Conservation (phyloP, 2,888 invertebrate genomes). For the Desoria tigrina region DNA sequence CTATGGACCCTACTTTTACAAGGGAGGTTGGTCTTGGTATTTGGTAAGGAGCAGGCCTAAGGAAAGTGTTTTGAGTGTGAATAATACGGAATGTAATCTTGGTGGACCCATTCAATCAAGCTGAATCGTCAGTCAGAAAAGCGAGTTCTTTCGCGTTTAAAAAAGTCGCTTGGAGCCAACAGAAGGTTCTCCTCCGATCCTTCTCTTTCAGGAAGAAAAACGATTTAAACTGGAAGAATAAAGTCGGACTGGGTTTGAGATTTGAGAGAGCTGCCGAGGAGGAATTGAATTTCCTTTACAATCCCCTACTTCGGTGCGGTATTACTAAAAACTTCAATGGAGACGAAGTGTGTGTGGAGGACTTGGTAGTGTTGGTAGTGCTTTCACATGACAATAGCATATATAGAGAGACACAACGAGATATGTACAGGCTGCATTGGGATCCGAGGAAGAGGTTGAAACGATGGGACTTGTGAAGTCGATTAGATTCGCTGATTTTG, state of each 20-base stretch:
- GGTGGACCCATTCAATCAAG: slow-evolving; percentile 10
- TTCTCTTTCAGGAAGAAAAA: slow-evolving; percentile 11
- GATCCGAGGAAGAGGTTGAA: not conserved
- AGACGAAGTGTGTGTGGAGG: too few species aligned
- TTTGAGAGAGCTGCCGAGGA: not conserved
- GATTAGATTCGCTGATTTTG: slow-evolving; percentile 19
- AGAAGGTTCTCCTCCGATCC: not conserved
- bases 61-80: slow-evolving; percentile 1
- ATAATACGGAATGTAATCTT: slow-evolving; percentile 7
- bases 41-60: too few species aligned
- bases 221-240: slow-evolving; percentile 10
- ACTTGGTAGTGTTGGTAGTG: too few species aligned
- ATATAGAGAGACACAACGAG: not conserved
- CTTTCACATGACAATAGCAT: slow-evolving; percentile 5
- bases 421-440: not conserved
- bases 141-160: not conserved
- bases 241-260: slow-evolving; percentile 9
- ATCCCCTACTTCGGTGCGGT: too few species aligned
- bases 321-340: too few species aligned
- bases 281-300: slow-evolving; percentile 9
- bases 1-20: too few species aligned
- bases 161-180: not conserved
- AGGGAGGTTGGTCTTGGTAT: too few species aligned
- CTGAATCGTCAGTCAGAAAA: slow-evolving; percentile 5
- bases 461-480: not conserved